Evolutionary conservation across 64 coral and sea anemone species (phyloP), one percentile per base, ranked within the genome.

Genomic region (Montipora sp.): DNA sequence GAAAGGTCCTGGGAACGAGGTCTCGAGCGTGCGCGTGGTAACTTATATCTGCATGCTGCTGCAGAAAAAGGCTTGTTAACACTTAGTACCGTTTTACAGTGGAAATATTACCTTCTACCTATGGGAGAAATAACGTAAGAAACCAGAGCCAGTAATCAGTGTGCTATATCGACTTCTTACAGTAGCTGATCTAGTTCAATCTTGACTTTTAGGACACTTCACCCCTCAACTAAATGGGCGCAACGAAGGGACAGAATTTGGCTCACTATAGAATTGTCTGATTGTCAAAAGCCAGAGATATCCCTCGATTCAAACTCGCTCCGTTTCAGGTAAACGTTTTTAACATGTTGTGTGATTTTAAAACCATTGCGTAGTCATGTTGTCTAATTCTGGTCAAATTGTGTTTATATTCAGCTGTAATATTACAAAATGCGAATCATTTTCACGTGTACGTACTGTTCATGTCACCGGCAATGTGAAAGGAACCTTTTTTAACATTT

Each of bases 191-290:
- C 18, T n/a, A 15, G 24, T 76, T 48, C 79, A 12, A 75, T 89
- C 87, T 69, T 71, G 13, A 13, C 61, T 19, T 36, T 57, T 71
- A 95, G 96, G 63, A 44, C 73, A 22, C 21, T 77, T 70, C 88
- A 95, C 74, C 96, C 96, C 8, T 59, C 80, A 70, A 93, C 82
- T n/a, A 89, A 93, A 47, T 98, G 96, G 96, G 96, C 96, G 2
- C 96, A 98, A 79, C 86, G 96, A 83, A 94, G 95, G 74, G 96
- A 98, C 72, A 91, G 77, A 57, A 5, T 98, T 7, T 89, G 75
- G 16, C 80, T 98, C n/a, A 98, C 96, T 49, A 94, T 98, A 83
- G 72, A 90, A 83, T 59, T 98, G 7, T 91, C 81, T 8, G 96
- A 98, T 95, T 95, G 94, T 66, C 46, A 71, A 57, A 75, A 81